These are phyloP conservation scores for Heteropelma amictum DNA, from an alignment of 2,888 invertebrate genomes.

Conservation along the genomic window DNA sequence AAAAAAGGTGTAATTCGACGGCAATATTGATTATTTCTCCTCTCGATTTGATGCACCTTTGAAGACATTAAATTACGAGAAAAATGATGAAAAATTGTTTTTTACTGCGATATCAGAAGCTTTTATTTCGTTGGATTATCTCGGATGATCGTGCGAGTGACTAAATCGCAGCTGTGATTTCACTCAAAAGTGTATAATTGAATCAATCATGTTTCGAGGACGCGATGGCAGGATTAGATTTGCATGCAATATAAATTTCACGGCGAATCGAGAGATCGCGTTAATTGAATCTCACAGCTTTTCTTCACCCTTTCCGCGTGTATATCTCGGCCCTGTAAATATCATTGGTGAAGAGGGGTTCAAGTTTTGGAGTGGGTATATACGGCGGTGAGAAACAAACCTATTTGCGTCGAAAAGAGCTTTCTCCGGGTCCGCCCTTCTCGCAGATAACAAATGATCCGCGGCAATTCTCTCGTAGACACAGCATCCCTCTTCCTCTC, in stretches of 20 bases:
- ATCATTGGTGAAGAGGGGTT: constrained; percentile 54
- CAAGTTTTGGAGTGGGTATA: constrained; percentile 58
- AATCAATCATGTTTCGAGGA: constrained; percentile 2
- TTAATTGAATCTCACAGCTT: constrained; percentile 54
- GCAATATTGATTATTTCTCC: no score
- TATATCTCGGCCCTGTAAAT: constrained; percentile 60
- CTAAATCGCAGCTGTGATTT: no score
- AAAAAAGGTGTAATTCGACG: no score
- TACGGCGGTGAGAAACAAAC: constrained; percentile 58
- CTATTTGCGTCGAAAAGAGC: constrained; percentile 70
- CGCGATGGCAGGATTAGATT: constrained; percentile 33
- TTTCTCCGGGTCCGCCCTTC: constrained; percentile 62
- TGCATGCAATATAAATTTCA: constrained; percentile 24
- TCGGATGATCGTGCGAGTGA: no score
- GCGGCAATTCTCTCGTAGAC: constrained; percentile 65
- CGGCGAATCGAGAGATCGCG: constrained; percentile 35
- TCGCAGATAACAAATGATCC: constrained; percentile 67
- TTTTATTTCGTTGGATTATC: no score
- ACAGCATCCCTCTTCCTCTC: constrained; percentile 55
- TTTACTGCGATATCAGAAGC: no score
- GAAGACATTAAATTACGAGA: no score
- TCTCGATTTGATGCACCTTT: no score
- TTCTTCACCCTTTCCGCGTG: constrained; percentile 61
- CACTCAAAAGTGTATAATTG: neutral
- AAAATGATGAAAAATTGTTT: no score